Percentiles rank a stretch among this genome's conserved stretches.
Evolutionary conservation across 1,140 invertebrate species (phyloP).

Genomic region (Macrobrachium nipponense): DNA sequence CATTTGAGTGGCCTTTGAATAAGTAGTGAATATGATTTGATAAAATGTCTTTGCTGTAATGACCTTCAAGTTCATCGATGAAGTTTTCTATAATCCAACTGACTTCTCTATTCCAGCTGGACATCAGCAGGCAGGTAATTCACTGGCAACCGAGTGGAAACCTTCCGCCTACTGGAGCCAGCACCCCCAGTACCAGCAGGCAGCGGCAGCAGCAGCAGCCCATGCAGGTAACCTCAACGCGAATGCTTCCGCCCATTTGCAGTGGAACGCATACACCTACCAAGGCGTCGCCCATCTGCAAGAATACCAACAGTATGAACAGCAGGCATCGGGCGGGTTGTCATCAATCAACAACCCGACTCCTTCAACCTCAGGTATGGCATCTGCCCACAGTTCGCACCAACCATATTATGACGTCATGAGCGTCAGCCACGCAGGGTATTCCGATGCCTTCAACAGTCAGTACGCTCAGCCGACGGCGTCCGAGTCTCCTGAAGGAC

Average conservation of each 20-base stretch:
- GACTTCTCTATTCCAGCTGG: no score
- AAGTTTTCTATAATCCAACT: no score
- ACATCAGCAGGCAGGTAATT: constrained; percentile 5
- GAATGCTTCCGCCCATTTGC: constrained; percentile 24
- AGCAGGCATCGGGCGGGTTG: neutral
- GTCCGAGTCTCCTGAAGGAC: constrained; percentile 8
- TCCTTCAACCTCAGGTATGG: neutral
- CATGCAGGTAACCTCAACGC: neutral
- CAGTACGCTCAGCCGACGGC: neutral
- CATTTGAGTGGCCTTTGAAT: no score
- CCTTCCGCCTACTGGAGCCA: constrained; percentile 28
- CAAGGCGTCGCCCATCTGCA: constrained; percentile 20
- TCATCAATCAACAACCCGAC: neutral
- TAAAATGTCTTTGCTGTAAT: no score
- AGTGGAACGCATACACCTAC: constrained; percentile 22
- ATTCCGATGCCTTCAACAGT: no score
- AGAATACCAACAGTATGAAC: constrained; percentile 26
- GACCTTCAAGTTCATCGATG: no score
- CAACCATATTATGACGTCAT: no score
- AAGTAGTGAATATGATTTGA: no score
- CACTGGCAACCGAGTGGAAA: constrained; percentile 9
- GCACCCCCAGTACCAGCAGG: neutral
- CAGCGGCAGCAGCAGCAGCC: neutral
- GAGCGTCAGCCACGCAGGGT: no score
- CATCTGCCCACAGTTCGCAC: constrained; percentile 1